Percentiles rank a stretch among this genome's conserved stretches.
Conservation (phyloP, 2,888 invertebrate genomes). For the Idaea dimidiata region DNA sequence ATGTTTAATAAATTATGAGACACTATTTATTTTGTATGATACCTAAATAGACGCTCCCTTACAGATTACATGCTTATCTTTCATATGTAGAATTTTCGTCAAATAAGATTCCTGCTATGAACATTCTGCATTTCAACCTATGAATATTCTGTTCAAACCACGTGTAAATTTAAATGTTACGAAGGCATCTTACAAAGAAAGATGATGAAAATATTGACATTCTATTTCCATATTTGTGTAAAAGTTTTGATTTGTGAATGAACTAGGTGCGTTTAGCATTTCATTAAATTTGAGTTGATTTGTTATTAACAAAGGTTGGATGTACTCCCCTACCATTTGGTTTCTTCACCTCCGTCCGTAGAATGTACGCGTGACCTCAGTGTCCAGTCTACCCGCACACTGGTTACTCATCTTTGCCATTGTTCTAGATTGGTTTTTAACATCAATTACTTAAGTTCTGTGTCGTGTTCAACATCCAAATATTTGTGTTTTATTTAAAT, state of each 20-base stretch:
- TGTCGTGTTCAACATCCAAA: constrained; percentile 29
- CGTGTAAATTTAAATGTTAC: no score
- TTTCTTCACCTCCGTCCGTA: constrained; percentile 31
- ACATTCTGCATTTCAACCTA: no score
- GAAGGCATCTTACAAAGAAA: no score
- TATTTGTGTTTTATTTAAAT: constrained; percentile 18
- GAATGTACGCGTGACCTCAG: constrained; percentile 39
- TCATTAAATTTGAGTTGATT: constrained; percentile 17
- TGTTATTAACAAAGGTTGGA: constrained; percentile 17
- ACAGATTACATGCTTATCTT: no score
- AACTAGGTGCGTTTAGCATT: constrained; percentile 7
- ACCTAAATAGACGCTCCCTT: no score
- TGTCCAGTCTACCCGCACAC: constrained; percentile 39
- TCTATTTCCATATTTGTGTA: background rate
- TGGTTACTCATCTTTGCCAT: constrained; percentile 51
- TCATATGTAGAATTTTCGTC: no score
- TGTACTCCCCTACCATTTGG: constrained; percentile 37
- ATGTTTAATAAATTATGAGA: no score
- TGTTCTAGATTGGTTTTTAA: constrained; percentile 36
- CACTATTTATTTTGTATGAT: no score
- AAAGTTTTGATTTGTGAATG: background rate
- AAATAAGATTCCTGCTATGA: no score
- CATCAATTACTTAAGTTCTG: constrained; percentile 42
- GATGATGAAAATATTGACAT: no score
- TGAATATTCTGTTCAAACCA: no score